A percentile compares a stretch with the other conserved stretches of the same genome.
Conservation (phyloP, 2,888 invertebrate genomes). For the Temnothorax rugatulus region DNA sequence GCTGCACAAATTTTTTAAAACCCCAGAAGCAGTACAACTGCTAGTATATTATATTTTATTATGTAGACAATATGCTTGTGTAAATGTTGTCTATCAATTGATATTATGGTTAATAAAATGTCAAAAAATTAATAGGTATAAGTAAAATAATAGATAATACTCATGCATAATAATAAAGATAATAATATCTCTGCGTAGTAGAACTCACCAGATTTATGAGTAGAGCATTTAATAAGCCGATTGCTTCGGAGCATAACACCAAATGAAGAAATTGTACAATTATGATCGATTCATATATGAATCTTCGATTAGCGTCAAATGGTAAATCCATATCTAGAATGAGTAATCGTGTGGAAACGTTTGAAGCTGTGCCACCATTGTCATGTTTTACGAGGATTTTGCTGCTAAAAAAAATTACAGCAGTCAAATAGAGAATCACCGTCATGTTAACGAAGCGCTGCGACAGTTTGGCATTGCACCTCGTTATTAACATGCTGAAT, state of each 20-base stretch:
- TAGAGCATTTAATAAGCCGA: neutral
- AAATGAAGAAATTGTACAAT: slow-evolving; percentile 30
- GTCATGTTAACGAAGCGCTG: neutral
- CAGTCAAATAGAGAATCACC: neutral
- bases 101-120: neutral
- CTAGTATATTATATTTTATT: neutral
- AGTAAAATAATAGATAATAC: neutral
- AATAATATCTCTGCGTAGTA: neutral
- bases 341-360: neutral
- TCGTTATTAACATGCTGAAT: neutral
- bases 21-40: neutral
- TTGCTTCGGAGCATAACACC: neutral
- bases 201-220: slow-evolving; percentile 40
- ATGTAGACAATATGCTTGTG: neutral
- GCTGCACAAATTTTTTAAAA: neutral
- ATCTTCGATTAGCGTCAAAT: slow-evolving; percentile 12
- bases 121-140: neutral
- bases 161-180: neutral
- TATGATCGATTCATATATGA: neutral
- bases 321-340: slow-evolving; percentile 18
- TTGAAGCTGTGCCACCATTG: neutral
- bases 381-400: neutral
- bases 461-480: slow-evolving; percentile 9
- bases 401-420: slow-evolving; percentile 5
- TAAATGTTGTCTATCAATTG: neutral